Base-by-base conservation (phyloP, 30 jellyfish, hydroid and myxozoan genomes). In the Aurelia sp. region DNA sequence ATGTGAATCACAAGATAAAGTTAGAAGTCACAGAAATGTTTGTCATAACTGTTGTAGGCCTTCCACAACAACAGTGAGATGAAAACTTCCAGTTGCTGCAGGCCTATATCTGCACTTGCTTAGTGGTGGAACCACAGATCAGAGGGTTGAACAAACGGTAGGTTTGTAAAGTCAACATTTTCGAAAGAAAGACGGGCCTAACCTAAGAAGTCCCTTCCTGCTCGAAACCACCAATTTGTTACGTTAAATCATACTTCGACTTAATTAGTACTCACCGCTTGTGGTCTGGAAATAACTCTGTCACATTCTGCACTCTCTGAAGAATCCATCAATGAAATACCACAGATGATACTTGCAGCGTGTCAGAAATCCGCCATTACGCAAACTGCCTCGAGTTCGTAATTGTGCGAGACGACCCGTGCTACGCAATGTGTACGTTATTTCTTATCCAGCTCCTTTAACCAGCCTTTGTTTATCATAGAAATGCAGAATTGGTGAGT, bases 11-110 rank as follows among this genome's bases (percentile, higher is more conserved):
- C 33, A 27, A 27, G 33, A 27, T 27, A 2, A 27, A 27, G 33
- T 27, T 27, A 27, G 33, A 27, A 27, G 33, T 2, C n/a, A n/a
- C n/a, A 53, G 65, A 18, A 53, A 18, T 53, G 65, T 53, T 53
- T 53, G 18, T 53, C 66, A n/a, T 57, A 57, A 16, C 66, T 57
- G 17, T 16, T 57, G 17, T 57, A 0, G 1, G 66, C 66, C 66
- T 57, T n/a, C 66, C 66, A 57, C 66, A 57, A 57, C 66, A n/a
- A 57, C 66, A 57, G 66, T 57, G 66, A 57, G 66, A 57, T 57
- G 66, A 57, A 57, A 16, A 57, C 20, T 57, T 57, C 20, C 66
- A n/a, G 19, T 57, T 16, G 20, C 66, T n/a, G 2, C 20, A 1
- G 17, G 19, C 20, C 17, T n/a, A 57, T n/a, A 57, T 57, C 19